Evolutionary conservation across 2,888 invertebrate species (phyloP), one percentile per base, ranked within the genome.

Genomic region (Drosophila niveifrons): DNA sequence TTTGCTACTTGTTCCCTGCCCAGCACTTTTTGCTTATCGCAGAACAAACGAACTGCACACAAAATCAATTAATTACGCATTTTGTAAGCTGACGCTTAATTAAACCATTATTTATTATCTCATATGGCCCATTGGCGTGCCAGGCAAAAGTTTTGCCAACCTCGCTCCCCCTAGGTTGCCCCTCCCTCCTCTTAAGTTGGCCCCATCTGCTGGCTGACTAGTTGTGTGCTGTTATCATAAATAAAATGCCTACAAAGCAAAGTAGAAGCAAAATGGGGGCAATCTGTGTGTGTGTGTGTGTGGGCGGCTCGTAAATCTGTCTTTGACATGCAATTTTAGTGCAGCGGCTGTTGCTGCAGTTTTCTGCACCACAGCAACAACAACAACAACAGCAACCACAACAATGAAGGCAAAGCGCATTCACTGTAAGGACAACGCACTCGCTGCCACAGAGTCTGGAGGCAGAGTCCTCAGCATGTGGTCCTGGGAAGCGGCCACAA

Each of bases 71-170:
- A 84, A 84, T 84, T 84, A 79, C 81, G 67, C 65, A 81, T 86
- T 83, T 86, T 69, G 79, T 77, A 72, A 73, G 73, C 84, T 73
- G 81, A 77, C 77, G 73, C 83, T 81, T 78, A 88, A 88, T 85
- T 88, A 85, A 86, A 76, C 85, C 82, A 75, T 88, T 86, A 88
- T 86, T 86, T 85, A 88, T 79, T 86, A 88, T 88, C 85, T 79
- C 72, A 67, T 76, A 78, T 50, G 76, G 70, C 61, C 51, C 72
- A 52, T 61, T 75, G 78, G 71, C 78, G 64, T 78, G 80, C 64
- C 57, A 50, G 28, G 36, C 75, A 62, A 69, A 77, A 82, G 57
- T 78, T 82, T 78, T 72, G 66, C 65, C 55, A 59, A 63, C 55
- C 53, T 13, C 43, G 17, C 1, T 8, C 13, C 39, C 39, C 13